These are phyloP conservation scores for Melanogrammus aeglefinus DNA, from an alignment of 2,797 vertebrate genomes.

Conservation along the genomic window DNA sequence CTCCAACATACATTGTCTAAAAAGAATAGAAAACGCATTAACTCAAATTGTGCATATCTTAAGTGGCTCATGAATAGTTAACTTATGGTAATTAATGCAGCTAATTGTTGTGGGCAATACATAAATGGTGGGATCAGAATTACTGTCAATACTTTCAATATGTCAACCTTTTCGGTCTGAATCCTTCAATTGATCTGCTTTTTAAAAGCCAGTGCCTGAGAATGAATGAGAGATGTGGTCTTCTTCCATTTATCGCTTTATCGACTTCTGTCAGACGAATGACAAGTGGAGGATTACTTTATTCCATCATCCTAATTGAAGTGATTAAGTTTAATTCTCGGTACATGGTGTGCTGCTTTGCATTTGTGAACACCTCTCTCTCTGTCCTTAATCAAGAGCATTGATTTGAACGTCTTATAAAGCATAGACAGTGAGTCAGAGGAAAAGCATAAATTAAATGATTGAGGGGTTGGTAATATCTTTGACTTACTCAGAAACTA, in stretches of 20 bases:
- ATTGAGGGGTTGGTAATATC: too few relatives aligned
- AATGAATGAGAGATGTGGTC: too few relatives aligned
- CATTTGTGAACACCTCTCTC: conserved; percentile 18
- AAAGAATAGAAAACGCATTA: neutral
- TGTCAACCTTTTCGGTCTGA: too few relatives aligned
- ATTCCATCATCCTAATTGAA: conserved; percentile 1
- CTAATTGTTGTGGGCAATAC: too few relatives aligned
- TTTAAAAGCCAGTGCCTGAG: too few relatives aligned
- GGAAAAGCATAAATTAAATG: neutral
- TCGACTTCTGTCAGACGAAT: too few relatives aligned
- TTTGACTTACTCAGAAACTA: neutral
- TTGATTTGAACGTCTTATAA: conserved; percentile 20
- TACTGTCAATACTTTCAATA: too few relatives aligned
- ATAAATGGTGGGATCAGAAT: too few relatives aligned
- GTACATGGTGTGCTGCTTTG: conserved; percentile 26
- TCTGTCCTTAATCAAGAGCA: conserved; percentile 23
- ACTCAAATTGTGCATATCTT: conserved; percentile 22
- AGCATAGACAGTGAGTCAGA: conserved; percentile 18
- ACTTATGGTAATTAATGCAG: conserved; percentile 31
- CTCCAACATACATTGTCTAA: neutral
- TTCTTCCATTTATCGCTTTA: too few relatives aligned
- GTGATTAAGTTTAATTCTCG: conserved; percentile 18
- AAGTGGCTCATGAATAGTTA: conserved; percentile 36
- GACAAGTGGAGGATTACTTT: too few relatives aligned
- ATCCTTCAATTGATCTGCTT: too few relatives aligned